A percentile compares a stretch with the other conserved stretches of the same genome.
Evolutionary conservation across 2,888 invertebrate species (phyloP).

Genomic region (Drosophila kokeensis): DNA sequence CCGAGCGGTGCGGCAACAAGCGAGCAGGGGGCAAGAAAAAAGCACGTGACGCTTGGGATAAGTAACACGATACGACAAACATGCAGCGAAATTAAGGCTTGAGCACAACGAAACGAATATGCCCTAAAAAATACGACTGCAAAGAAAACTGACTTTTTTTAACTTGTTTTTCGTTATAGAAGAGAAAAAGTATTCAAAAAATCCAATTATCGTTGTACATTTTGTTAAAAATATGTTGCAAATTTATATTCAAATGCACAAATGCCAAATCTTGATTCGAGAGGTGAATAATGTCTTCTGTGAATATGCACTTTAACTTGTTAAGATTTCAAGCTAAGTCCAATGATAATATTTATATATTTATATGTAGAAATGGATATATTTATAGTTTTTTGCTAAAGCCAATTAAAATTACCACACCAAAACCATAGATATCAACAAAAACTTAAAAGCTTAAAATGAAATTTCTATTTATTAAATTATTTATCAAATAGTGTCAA

Average conservation of each 20-base stretch:
- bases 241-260: background rate
- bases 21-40: conserved; percentile 27
- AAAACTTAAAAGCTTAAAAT: background rate
- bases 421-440: too few species aligned
- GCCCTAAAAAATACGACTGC: conserved; percentile 2
- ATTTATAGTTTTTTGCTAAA: too few species aligned
- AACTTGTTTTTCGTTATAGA: background rate
- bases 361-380: too few species aligned
- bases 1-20: conserved; percentile 5
- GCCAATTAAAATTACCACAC: too few species aligned
- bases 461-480: background rate
- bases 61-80: conserved; percentile 50
- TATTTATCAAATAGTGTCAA: background rate
- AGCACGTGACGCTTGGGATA: conserved; percentile 67
- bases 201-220: background rate
- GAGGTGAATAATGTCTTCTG: background rate
- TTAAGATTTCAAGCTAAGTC: too few species aligned
- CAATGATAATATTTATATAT: too few species aligned
- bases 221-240: background rate
- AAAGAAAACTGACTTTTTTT: background rate
- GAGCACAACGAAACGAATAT: conserved; percentile 9
- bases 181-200: background rate
- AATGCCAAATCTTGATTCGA: background rate
- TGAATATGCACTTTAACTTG: background rate
- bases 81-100: background rate